A percentile compares a stretch with the other conserved stretches of the same genome.
Conservation (phyloP, 2,113 vertebrate species). For the Upupa epops region DNA sequence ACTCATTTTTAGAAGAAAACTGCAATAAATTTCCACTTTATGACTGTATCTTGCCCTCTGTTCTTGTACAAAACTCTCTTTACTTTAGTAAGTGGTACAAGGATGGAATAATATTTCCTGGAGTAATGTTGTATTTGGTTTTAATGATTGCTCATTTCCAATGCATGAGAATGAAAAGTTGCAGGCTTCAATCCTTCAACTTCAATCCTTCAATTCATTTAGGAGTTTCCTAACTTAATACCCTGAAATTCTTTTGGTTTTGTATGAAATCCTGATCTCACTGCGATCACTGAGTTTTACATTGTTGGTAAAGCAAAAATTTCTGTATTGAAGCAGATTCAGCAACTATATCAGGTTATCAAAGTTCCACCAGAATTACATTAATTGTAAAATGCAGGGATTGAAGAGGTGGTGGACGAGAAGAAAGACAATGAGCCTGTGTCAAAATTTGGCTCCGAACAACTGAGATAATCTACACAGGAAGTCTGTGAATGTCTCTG, state of each 20-base stretch:
- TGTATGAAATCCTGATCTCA: not conserved
- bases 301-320: not conserved
- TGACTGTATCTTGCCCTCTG: not conserved
- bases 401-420: not conserved
- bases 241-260: not conserved
- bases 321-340: not conserved
- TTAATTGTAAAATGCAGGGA: not conserved
- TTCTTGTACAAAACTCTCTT: constrained; percentile 38
- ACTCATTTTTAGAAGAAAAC: constrained; percentile 52
- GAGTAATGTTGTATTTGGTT: constrained; percentile 45
- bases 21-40: constrained; percentile 22
- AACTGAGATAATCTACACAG: not conserved
- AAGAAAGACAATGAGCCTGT: not conserved
- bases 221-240: not conserved
- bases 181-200: not conserved
- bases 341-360: not conserved
- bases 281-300: not conserved
- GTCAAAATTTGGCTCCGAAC: not conserved
- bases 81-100: constrained; percentile 40
- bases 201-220: not conserved
- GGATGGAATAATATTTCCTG: constrained; percentile 55
- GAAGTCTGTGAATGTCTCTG: not conserved
- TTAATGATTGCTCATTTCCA: constrained; percentile 41
- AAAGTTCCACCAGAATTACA: not conserved
- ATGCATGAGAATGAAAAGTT: constrained; percentile 14